Evolutionary conservation across 2,888 invertebrate genomes (phyloP), one percentile per base, ranked within the genome.

Genomic region (Drosophila lutescens): DNA sequence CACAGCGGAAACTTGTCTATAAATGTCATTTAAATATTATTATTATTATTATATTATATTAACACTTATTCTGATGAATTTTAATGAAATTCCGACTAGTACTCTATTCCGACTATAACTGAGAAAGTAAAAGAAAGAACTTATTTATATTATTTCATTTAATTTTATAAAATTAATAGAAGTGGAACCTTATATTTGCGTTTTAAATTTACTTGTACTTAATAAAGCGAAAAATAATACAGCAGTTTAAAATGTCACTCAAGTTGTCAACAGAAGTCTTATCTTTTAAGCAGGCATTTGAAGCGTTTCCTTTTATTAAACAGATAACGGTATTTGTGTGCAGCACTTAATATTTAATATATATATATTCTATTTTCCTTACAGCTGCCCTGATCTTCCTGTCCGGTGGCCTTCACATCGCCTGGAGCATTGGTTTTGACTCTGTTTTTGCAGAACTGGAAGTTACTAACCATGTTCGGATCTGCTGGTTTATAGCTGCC

Each of bases 361-460:
- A 57, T 12, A 30, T 30, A 12, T 40, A 2, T 10, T 26, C 20
- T n/a, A 8, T 8, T 26, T 15, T 7, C 0, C 4, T 15, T 44
- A 4, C 26, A 85, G 85, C 78, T 61, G 76, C 87, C 0, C 17
- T 85, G 15, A 74, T 90, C 15, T 90, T 90, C 10, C 59, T 90
- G 2, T 78, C 90, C 1, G 89, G 89, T 4, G 89, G 89, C 43
- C 73, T 89, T 80, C 85, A 90, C 54, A 77, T 89, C 9, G 90
- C 90, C 30, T 89, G 90, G 90, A 85, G 79, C 56, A 70, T 83
- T 73, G 76, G 91, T 26, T 88, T 84, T 7, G 51, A 61, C 23
- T 72, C 44, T 15, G 26, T 67, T 1, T 32, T 43, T 17, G 63
- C 61, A 46, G 73, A 74, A 26, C 12, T 73, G 10, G 30, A 62